Conservation (phyloP, 23 tunicate species). For the Phallusia fumigata region DNA sequence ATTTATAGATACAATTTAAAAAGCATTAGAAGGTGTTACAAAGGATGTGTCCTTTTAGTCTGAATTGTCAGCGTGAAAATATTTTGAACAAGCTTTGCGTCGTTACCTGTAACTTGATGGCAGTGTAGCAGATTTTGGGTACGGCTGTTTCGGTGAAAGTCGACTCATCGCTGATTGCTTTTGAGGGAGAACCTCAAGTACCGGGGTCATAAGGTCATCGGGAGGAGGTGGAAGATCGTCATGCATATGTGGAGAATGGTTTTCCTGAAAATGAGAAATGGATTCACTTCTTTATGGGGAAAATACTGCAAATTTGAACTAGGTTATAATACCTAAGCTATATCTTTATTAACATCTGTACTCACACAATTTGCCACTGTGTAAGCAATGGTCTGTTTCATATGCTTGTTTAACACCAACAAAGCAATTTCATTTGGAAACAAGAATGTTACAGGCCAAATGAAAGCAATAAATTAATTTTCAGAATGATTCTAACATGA, state of each 20-base stretch:
- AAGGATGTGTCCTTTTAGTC: too few species aligned
- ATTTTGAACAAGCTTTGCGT: too few species aligned
- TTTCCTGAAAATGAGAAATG: not conserved
- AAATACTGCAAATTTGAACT: not conserved
- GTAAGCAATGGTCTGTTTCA: too few species aligned
- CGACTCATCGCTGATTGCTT: constrained; percentile 36
- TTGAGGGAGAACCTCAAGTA: constrained; percentile 15
- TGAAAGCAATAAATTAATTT: too few species aligned
- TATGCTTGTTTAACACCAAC: too few species aligned
- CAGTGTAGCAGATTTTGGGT: constrained; percentile 16
- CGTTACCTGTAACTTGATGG: constrained; percentile 20
- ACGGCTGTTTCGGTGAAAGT: constrained; percentile 33
- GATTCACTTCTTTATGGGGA: not conserved
- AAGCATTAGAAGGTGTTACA: too few species aligned
- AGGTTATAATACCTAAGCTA: not conserved
- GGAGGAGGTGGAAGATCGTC: constrained; percentile 80
- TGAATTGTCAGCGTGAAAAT: too few species aligned
- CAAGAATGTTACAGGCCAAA: too few species aligned
- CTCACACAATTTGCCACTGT: too few species aligned
- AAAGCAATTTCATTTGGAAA: too few species aligned
- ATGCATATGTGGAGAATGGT: constrained; percentile 1
- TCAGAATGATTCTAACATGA: too few species aligned
- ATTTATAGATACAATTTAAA: too few species aligned
- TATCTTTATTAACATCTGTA: not conserved
- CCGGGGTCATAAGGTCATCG: constrained; percentile 21